Conservation (phyloP, 92 coral and sea anemone genomes). For the Micromussa lordhowensis region DNA sequence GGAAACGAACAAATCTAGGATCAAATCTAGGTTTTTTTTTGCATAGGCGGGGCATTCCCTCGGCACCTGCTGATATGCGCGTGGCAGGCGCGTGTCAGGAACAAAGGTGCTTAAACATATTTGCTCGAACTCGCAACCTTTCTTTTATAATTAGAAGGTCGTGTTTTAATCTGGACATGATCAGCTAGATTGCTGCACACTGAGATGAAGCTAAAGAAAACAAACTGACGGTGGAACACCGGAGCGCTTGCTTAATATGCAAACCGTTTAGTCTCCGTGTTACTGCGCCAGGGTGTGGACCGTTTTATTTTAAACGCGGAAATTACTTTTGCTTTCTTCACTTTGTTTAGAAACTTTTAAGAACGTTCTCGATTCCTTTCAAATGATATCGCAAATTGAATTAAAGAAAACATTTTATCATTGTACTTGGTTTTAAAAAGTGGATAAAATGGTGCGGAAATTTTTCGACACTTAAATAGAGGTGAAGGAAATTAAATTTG, state of each 20-base stretch:
- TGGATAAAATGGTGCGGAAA: conserved; percentile 72
- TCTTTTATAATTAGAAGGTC: conserved; percentile 85
- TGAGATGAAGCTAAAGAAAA: conserved; percentile 44
- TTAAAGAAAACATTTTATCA: conserved; percentile 79
- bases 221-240: conserved; percentile 31
- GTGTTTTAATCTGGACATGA: conserved; percentile 78
- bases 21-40: conserved; percentile 50
- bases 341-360: conserved; percentile 48
- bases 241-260: conserved; percentile 37
- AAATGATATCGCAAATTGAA: conserved; percentile 70
- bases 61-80: conserved; percentile 91
- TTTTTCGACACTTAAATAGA: conserved; percentile 69
- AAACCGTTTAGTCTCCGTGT: conserved; percentile 27
- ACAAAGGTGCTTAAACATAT: conserved; percentile 88
- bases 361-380: conserved; percentile 42
- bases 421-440: conserved; percentile 74
- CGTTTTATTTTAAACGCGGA: conserved; percentile 37
- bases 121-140: conserved; percentile 75
- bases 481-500: conserved; percentile 82
- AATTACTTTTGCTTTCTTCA: conserved; percentile 42
- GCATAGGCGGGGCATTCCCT: conserved; percentile 39
- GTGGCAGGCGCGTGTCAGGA: conserved; percentile 89
- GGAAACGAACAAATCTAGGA: conserved; percentile 31
- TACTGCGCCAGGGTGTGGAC: conserved; percentile 17
- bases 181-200: conserved; percentile 71